A percentile compares a stretch with the other conserved stretches of the same genome.
These are phyloP conservation scores for Latrodectus elegans DNA, from an alignment of 2,888 invertebrate genomes.

Conservation along the genomic window DNA sequence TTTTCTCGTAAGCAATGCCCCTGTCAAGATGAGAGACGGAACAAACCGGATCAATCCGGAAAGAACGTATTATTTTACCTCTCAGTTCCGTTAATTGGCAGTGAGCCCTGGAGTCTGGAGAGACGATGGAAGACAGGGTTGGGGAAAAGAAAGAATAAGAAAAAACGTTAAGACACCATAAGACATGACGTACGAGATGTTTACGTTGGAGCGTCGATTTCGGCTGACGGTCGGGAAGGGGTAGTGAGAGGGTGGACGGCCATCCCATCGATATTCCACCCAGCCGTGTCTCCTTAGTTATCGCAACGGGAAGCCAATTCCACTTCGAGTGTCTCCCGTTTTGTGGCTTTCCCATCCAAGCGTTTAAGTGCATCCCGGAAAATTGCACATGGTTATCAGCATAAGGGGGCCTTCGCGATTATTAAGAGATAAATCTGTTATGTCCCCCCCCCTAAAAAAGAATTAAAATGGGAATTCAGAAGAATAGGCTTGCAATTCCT, in stretches of 20 bases:
- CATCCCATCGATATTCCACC: slow-evolving; percentile 36
- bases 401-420: background rate
- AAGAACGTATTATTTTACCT: slow-evolving; percentile 61
- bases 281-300: slow-evolving; percentile 23
- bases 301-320: slow-evolving; percentile 23
- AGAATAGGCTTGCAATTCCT: no score
- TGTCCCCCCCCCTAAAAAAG: no score
- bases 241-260: slow-evolving; percentile 1
- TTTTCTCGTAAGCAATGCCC: background rate
- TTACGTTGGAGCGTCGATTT: slow-evolving; percentile 47
- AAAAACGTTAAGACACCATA: slow-evolving; percentile 40
- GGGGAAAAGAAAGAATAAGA: slow-evolving; percentile 18
- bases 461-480: no score
- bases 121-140: slow-evolving; percentile 4
- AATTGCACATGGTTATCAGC: background rate
- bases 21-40: slow-evolving; percentile 31
- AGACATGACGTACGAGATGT: slow-evolving; percentile 55
- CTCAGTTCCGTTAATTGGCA: slow-evolving; percentile 51
- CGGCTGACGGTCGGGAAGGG: slow-evolving; percentile 10
- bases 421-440: background rate
- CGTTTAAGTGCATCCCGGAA: background rate
- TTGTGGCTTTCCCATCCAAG: background rate
- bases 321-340: slow-evolving; percentile 9
- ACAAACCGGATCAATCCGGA: slow-evolving; percentile 53
- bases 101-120: slow-evolving; percentile 6